Conservation (phyloP, 2,113 vertebrate species). For the Ranitomeya variabilis region DNA sequence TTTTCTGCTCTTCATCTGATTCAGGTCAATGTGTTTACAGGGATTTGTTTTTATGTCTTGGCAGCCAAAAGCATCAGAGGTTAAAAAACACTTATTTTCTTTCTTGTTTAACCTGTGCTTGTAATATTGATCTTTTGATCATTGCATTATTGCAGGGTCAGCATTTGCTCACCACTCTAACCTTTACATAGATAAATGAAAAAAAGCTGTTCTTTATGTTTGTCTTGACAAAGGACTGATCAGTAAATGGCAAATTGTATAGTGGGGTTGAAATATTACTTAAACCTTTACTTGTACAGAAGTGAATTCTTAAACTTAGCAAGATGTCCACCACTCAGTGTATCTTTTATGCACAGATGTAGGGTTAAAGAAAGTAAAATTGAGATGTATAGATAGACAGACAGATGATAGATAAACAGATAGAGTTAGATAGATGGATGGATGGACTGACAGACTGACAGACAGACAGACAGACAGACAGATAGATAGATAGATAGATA, state of each 20-base stretch:
- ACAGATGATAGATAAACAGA: too few species aligned
- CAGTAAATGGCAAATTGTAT: not conserved
- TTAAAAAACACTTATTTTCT: not conserved
- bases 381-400: too few species aligned
- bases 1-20: not conserved
- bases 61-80: not conserved
- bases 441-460: too few species aligned
- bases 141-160: slow-evolving; percentile 13
- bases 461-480: too few species aligned
- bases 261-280: not conserved
- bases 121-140: slow-evolving; percentile 13
- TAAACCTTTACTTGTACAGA: not conserved
- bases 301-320: not conserved
- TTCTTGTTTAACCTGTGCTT: not conserved
- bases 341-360: not conserved
- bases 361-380: not conserved
- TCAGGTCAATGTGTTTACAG: not conserved
- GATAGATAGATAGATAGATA: too few species aligned
- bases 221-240: not conserved
- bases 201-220: not conserved
- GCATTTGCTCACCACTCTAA: not conserved
- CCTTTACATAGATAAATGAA: not conserved
- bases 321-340: not conserved
- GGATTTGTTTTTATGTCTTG: not conserved
- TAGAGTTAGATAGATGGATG: too few species aligned